Conservation (phyloP, 64 coral and sea anemone genomes). For the Actinia equina region DNA sequence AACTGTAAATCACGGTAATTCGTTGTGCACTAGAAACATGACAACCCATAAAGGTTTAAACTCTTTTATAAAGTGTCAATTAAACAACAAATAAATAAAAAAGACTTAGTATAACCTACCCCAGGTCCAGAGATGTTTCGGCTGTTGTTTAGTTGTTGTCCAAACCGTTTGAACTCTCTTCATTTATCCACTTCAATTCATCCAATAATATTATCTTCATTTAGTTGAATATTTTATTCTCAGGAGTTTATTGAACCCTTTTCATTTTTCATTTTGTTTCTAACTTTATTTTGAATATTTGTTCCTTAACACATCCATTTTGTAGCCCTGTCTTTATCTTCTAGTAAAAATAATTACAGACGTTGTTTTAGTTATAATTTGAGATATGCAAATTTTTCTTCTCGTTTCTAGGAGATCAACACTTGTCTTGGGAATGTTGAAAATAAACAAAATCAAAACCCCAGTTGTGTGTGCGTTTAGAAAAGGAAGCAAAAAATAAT, state of each 20-base stretch:
- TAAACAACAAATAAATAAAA: background rate
- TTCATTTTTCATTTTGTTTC: background rate
- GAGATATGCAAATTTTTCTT: background rate
- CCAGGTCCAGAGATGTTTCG: constrained; percentile 16
- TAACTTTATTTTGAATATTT: background rate
- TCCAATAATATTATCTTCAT: background rate
- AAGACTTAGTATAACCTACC: background rate
- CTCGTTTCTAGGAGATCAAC: background rate
- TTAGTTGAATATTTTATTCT: background rate
- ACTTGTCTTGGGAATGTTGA: background rate
- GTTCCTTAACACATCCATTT: background rate
- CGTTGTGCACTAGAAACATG: too few relatives aligned
- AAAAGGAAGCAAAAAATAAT: too few relatives aligned
- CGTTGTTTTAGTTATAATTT: background rate
- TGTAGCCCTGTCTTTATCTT: background rate
- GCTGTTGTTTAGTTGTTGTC: constrained; percentile 7
- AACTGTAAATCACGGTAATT: too few relatives aligned
- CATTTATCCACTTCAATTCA: background rate
- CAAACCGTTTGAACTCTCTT: constrained; percentile 18
- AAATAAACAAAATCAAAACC: background rate
- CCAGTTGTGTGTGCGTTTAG: too few relatives aligned
- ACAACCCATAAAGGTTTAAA: too few relatives aligned
- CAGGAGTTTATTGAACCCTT: background rate
- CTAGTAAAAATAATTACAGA: background rate
- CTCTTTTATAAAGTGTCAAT: too few relatives aligned